A percentile compares a stretch with the other conserved stretches of the same genome.
Conservation (phyloP, 2,113 vertebrate genomes). For the Labeo rohita region DNA sequence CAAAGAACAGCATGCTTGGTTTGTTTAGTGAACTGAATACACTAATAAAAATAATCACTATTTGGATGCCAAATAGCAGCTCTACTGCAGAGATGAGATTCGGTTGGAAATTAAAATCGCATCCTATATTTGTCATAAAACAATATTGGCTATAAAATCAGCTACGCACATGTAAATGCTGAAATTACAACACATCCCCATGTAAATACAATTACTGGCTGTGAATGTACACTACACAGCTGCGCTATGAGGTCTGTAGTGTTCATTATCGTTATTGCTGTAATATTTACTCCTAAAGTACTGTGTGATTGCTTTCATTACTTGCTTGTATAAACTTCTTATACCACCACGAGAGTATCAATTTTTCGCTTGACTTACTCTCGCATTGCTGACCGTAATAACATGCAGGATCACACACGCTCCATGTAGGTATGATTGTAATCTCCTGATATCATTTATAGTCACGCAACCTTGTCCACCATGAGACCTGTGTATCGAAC, state of each 20-base stretch:
- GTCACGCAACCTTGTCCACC: not conserved
- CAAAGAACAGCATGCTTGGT: too few species aligned
- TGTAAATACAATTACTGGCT: conserved; percentile 3
- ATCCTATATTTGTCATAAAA: conserved; percentile 5
- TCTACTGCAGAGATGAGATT: not conserved
- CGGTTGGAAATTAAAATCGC: conserved; percentile 3
- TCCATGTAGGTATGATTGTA: not conserved
- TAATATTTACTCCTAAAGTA: conserved; percentile 9
- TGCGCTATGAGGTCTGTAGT: not conserved
- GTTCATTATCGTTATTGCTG: not conserved
- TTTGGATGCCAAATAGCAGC: not conserved
- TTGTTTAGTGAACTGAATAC: not conserved
- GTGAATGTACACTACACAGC: conserved; percentile 5
- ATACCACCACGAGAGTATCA: not conserved
- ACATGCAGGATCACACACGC: not conserved
- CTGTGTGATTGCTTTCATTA: conserved; percentile 12
- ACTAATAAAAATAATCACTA: conserved; percentile 8
- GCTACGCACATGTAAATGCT: not conserved
- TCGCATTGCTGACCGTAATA: not conserved
- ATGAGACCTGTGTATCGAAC: conserved; percentile 44
- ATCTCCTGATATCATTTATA: not conserved
- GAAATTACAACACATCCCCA: conserved; percentile 2
- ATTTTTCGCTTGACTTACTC: not conserved
- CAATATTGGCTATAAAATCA: not conserved
- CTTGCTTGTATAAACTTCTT: not conserved